A percentile compares a stretch with the other conserved stretches of the same genome.
Evolutionary conservation across 2,888 invertebrate species (phyloP).

Genomic region (Ophraella communa): DNA sequence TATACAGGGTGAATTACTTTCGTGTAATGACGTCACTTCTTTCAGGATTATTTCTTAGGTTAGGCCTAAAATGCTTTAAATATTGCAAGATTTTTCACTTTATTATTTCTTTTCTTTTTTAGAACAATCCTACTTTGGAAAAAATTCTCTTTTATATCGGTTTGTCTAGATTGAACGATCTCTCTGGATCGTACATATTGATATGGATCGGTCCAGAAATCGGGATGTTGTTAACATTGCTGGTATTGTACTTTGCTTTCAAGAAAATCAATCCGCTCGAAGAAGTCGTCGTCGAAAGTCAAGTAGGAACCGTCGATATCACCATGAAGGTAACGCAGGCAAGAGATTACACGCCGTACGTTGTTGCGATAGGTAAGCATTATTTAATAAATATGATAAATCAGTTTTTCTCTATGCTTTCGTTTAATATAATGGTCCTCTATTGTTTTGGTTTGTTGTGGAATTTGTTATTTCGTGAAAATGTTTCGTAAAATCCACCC

Average conservation of each 20-base stretch:
- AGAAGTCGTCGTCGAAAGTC: conserved; percentile 14
- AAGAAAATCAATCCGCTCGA: conserved; percentile 55
- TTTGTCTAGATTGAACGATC: conserved; percentile 67
- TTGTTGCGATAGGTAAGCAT: conserved; percentile 30
- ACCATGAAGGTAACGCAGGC: background rate
- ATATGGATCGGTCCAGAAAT: conserved; percentile 83
- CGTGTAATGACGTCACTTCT: too few relatives aligned
- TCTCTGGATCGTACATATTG: conserved; percentile 68
- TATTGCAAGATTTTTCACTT: too few relatives aligned
- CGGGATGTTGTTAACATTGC: conserved; percentile 63
- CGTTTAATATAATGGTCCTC: too few relatives aligned
- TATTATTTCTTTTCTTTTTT: too few relatives aligned
- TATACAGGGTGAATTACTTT: too few relatives aligned
- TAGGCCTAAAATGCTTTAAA: too few relatives aligned
- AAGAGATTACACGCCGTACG: conserved; percentile 21
- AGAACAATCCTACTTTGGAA: conserved; percentile 64
- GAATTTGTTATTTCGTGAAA: too few relatives aligned
- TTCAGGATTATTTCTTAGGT: too few relatives aligned
- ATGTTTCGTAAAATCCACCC: too few relatives aligned
- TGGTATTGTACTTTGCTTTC: conserved; percentile 62
- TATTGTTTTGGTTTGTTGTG: too few relatives aligned
- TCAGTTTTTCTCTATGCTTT: too few relatives aligned
- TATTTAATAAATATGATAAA: conserved; percentile 3
- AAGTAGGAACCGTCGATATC: conserved; percentile 7
- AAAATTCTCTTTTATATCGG: conserved; percentile 73